Percentiles rank a stretch among this genome's conserved stretches.
phyloP scores from a whole-genome alignment of 2,113 vertebrate genomes.

The Dryoscopus gambensis region DNA sequence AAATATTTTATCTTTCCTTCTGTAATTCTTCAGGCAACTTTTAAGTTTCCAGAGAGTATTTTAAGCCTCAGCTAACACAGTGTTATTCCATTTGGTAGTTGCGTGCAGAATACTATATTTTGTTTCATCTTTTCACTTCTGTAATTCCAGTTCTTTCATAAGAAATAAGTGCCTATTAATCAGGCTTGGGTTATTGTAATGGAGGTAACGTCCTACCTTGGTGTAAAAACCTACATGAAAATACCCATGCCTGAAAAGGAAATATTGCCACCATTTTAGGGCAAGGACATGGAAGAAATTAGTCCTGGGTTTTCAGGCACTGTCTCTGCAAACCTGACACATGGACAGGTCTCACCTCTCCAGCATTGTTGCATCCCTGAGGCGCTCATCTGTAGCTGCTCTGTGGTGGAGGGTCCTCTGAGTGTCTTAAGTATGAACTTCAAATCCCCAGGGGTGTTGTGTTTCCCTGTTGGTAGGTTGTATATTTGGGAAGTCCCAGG shows the following conservation, averaged over 20 bases:
- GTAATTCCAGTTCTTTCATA: background rate
- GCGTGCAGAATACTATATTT: background rate
- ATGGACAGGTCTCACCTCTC: background rate
- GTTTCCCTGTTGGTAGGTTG: background rate
- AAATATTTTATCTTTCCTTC: background rate
- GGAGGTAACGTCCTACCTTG: background rate
- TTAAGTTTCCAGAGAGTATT: background rate
- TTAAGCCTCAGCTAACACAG: background rate
- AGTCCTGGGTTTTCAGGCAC: background rate
- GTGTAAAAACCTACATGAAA: background rate
- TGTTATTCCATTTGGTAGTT: background rate
- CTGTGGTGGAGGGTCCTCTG: background rate
- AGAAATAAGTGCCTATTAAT: background rate
- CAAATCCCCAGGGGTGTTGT: background rate
- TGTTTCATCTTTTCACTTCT: background rate
- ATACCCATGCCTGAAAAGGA: background rate
- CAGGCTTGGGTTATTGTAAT: background rate
- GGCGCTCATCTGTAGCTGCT: background rate
- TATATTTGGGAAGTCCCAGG: background rate
- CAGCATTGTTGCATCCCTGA: background rate
- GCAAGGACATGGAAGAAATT: background rate
- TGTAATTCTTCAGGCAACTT: conserved; percentile 3
- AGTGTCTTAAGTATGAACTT: background rate
- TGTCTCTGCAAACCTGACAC: background rate
- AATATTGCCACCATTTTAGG: background rate